A percentile compares a stretch with the other conserved stretches of the same genome.
Evolutionary conservation across 2,888 invertebrate genomes (phyloP).

Genomic region (Aphodius granarius): DNA sequence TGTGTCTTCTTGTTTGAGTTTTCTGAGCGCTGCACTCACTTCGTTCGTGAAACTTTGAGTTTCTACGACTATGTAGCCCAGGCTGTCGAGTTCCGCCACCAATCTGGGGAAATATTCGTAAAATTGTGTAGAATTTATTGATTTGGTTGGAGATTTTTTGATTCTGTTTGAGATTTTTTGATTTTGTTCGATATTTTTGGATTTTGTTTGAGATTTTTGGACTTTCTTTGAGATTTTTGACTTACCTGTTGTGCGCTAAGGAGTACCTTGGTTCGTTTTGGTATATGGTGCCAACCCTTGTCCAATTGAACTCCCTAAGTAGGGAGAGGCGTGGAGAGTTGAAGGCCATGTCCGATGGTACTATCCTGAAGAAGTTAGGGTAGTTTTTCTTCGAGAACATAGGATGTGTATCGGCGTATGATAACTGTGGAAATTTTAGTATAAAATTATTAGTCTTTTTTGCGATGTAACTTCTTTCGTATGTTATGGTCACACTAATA

Average conservation of each 20-base stretch:
- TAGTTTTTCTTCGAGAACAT: constrained; percentile 93
- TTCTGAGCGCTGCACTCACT: constrained; percentile 75
- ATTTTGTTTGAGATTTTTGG: background rate
- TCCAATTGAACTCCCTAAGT: constrained; percentile 94
- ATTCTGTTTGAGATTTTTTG: background rate
- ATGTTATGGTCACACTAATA: too few relatives aligned
- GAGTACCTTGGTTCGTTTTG: constrained; percentile 95
- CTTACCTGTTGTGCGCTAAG: constrained; percentile 64
- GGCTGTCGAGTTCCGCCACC: constrained; percentile 80
- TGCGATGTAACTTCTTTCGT: too few relatives aligned
- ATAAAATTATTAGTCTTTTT: too few relatives aligned
- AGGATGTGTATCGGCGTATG: constrained; percentile 97
- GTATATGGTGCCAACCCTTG: constrained; percentile 93
- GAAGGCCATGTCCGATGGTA: constrained; percentile 95
- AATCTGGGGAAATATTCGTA: constrained; percentile 62
- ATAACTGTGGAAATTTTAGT: constrained; percentile 63
- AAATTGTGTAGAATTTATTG: too few relatives aligned
- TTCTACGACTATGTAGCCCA: constrained; percentile 81
- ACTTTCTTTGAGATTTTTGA: background rate
- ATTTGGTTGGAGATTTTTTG: background rate
- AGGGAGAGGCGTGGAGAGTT: constrained; percentile 89
- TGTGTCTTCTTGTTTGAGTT: constrained; percentile 87
- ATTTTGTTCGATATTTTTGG: background rate
- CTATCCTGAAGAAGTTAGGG: constrained; percentile 95
- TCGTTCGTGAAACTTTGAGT: constrained; percentile 93